Evolutionary conservation across 23 tunicate genomes (phyloP), one percentile per base, ranked within the genome.

Genomic region (Ciona savignyi): DNA sequence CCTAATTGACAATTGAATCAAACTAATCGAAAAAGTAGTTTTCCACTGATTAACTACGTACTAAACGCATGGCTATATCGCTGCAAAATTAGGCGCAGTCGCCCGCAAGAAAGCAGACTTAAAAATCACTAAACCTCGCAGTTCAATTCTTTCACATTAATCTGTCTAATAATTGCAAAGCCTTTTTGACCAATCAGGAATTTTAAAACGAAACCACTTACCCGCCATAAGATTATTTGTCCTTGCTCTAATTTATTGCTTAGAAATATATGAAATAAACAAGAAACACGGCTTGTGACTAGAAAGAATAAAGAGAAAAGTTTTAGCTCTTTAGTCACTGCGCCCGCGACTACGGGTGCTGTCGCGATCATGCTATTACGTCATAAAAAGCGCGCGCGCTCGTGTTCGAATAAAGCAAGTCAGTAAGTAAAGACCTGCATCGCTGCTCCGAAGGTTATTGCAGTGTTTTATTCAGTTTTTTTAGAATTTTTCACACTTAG

Each of bases 221-320:
- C 96, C 96, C 77, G 96, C 96, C 96, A 88, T 88, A 63, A 67
- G 77, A 21, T 76, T 67, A 73, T 25, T 63, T 60, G 65, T 71
- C 23, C 24, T 31, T 32, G 42, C 77, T 48, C 72, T 71, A 77
- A 77, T 75, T 80, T 67, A 73, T 75, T 71, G 77, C 70, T 67
- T 33, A 28, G 71, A 80, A 87, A 69, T 88, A 77, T 77, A 82
- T 88, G 80, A 73, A 88, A 88, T 78, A 88, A 88, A 88, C 82
- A 88, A 87, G 83, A 72, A 81, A 88, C 29, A 51, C 75, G 67
- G 77, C 32, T 71, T 74, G 42, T 64, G 80, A 80, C 63, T 70
- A 76, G 76, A 70, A 81, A 87, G 83, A 81, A 87, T 87, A 87
- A 87, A 88, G 96, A 88, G 96, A 88, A 78, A 68, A 79, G 33